Evolutionary conservation across 2,113 vertebrate species (phyloP).

Genomic region (Astur gentilis): DNA sequence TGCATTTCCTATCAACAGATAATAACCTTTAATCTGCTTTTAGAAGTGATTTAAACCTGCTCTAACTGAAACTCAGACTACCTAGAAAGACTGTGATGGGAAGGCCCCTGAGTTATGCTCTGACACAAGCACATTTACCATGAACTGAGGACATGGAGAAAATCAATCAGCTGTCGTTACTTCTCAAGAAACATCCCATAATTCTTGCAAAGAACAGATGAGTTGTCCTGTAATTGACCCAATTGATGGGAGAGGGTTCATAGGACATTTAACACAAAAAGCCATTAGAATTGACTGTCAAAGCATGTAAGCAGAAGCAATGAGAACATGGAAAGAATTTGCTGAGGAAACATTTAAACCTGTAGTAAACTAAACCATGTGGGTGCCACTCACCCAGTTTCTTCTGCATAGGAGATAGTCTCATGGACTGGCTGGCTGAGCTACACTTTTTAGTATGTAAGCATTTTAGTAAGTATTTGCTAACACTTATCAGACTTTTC

Average conservation of each 20-base stretch:
- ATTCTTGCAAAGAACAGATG: background rate
- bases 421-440: background rate
- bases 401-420: accelerated
- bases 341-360: background rate
- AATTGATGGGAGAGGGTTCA: background rate
- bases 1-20: background rate
- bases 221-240: background rate
- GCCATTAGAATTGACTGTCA: background rate
- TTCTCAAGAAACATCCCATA: background rate
- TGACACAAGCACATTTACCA: background rate
- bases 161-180: slow-evolving; percentile 1
- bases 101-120: background rate
- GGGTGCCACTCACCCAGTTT: background rate
- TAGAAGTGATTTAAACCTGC: background rate
- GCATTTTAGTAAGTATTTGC: background rate
- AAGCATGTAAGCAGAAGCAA: background rate
- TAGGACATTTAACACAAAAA: background rate
- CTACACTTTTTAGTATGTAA: background rate
- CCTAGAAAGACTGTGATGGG: background rate
- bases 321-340: background rate
- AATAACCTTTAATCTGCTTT: background rate
- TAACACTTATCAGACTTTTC: background rate
- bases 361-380: background rate
- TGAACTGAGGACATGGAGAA: background rate
- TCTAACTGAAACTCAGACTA: background rate